Base-by-base conservation (phyloP, 2,113 vertebrate species). In the Stigmatopora nigra region DNA sequence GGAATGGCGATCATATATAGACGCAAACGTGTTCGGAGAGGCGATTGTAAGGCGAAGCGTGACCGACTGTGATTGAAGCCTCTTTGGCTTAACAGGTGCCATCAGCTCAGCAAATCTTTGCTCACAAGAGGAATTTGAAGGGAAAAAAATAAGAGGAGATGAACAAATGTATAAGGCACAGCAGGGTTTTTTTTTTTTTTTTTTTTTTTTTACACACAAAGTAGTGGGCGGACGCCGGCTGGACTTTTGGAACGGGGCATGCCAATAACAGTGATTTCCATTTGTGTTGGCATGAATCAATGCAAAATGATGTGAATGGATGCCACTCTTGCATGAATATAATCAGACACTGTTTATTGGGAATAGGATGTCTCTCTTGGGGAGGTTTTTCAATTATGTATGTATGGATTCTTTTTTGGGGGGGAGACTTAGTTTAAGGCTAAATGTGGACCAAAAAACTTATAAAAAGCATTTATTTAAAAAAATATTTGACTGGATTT, bases 11-110 rank as follows among this genome's bases (percentile, higher is more conserved):
- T 12, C 53, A 56, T 22, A 31, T 31, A 56, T 56, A 31, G 12
- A 45, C 72, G 64, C 76, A 72, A 38, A 63, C 61, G 19, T 53
- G 51, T 53, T 53, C 17, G 0, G 36, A 45, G 38, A 19, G 59
- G 59, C 59, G 38, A 45, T 67, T 22, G 67, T 17, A 71, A 76
- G 66, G 64, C 55, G 67, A 77, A 63, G 75, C 73, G 77, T 76
- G 82, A 84, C 85, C 61, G 67, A 56, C 77, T 76, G 70, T 78
- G 77, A 83, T 78, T 75, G 75, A 82, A 71, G 69, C 73, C 58
- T 80, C 72, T 78, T 81, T 75, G 67, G 70, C 73, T 41, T 82
- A 87, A 83, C 77, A 82, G 78, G 68, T 78, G 79, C 67, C 61
- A 81, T 86, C 73, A 78, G 74, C 72, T 69, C 48, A 47, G 75